phyloP scores from a whole-genome alignment of 2,888 invertebrate species.

The Oscheius sp. region DNA sequence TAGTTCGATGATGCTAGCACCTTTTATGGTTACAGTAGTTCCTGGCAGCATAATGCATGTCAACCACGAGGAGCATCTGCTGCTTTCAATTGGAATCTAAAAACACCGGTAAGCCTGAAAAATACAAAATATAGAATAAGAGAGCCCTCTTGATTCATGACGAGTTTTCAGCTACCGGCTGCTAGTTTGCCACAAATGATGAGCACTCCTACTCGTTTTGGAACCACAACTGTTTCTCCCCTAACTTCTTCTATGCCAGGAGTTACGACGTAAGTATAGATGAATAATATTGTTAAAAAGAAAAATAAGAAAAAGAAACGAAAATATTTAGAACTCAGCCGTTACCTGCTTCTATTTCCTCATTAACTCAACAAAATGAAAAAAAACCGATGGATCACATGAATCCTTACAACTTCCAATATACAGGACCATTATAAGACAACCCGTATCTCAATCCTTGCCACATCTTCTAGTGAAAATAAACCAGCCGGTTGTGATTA shows the following conservation, averaged over 20 bases:
- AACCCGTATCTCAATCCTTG: neutral
- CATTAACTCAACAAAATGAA: neutral
- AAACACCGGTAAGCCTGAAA: conserved; percentile 35
- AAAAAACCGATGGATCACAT: conserved; percentile 20
- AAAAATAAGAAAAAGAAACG: too few species aligned
- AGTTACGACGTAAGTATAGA: conserved; percentile 1
- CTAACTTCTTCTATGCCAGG: conserved; percentile 18
- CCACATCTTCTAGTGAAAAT: neutral
- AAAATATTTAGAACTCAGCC: conserved; percentile 5
- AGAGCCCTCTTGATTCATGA: neutral
- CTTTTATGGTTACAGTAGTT: conserved; percentile 49
- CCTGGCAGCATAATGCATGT: conserved; percentile 41
- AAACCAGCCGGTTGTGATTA: conserved; percentile 23
- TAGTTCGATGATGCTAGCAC: conserved; percentile 46
- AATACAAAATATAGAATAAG: too few species aligned
- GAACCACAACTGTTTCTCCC: conserved; percentile 12
- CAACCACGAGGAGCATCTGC: conserved; percentile 31
- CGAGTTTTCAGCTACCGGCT: conserved; percentile 13
- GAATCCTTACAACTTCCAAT: conserved; percentile 26
- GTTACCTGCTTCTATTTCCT: neutral
- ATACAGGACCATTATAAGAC: conserved; percentile 20
- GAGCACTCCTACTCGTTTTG: neutral
- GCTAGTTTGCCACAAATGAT: conserved; percentile 28
- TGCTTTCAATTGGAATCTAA: conserved; percentile 49
- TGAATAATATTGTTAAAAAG: neutral